Conservation (phyloP, 2,113 vertebrate genomes). For the Macquaria australasica region DNA sequence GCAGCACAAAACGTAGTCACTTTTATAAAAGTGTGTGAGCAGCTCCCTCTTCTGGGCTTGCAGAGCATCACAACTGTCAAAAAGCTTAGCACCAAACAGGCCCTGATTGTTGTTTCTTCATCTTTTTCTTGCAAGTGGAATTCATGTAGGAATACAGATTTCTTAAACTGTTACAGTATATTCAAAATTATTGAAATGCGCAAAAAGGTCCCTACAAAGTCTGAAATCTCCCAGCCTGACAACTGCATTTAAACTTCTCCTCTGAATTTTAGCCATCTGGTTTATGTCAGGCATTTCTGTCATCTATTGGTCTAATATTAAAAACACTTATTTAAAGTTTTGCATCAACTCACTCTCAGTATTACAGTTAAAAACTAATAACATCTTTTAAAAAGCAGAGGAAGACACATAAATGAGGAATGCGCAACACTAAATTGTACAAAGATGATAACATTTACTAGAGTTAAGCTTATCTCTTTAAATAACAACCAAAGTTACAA, state of each 20-base stretch:
- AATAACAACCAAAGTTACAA: too few relatives aligned
- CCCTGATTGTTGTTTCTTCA: too few relatives aligned
- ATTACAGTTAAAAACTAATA: background rate
- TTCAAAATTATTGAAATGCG: background rate
- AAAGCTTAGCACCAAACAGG: background rate
- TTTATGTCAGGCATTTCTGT: background rate
- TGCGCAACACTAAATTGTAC: background rate
- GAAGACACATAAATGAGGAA: background rate
- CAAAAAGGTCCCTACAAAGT: background rate
- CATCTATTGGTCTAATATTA: background rate
- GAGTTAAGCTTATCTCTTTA: too few relatives aligned
- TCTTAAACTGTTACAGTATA: background rate
- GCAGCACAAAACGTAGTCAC: background rate
- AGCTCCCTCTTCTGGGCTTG: slow-evolving; percentile 53
- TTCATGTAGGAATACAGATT: background rate
- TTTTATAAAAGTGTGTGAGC: slow-evolving; percentile 24
- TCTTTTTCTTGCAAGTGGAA: background rate
- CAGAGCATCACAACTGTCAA: background rate
- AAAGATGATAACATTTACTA: background rate
- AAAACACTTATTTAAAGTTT: background rate
- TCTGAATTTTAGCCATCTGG: background rate
- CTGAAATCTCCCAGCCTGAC: background rate
- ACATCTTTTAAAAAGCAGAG: background rate
- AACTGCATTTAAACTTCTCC: background rate
- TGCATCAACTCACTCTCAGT: background rate